phyloP scores from a whole-genome alignment of 2,888 invertebrate genomes.

The Nephrotoma guestfalica region DNA sequence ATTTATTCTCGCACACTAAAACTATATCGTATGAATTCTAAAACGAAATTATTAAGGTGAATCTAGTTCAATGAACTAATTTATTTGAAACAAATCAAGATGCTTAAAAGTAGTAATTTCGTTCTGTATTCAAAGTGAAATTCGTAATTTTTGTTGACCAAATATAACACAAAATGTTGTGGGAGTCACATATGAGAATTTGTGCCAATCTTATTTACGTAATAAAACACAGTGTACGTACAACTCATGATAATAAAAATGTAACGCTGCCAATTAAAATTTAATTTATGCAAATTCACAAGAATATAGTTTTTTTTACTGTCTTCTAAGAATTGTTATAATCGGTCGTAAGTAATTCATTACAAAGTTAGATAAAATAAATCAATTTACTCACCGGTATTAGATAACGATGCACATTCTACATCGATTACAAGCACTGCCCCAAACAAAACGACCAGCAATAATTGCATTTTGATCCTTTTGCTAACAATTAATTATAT shows the following conservation, averaged over 20 bases:
- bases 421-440: neutral
- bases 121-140: neutral
- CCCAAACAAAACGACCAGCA: neutral
- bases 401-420: neutral
- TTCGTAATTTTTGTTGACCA: neutral
- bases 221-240: neutral
- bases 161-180: neutral
- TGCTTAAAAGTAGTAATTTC: neutral
- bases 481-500: neutral
- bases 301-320: neutral
- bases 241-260: no score
- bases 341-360: neutral
- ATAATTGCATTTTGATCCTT: neutral
- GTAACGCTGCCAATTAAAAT: neutral
- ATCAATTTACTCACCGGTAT: neutral
- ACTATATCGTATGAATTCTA: neutral
- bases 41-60: neutral
- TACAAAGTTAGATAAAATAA: neutral
- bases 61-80: neutral
- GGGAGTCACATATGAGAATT: neutral
- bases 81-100: neutral
- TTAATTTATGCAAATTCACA: neutral
- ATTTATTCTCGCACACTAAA: neutral
- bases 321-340: neutral
- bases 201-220: neutral